Evolutionary conservation across 2,888 invertebrate species (phyloP).

Genomic region (Lissocephala sabroskyi): DNA sequence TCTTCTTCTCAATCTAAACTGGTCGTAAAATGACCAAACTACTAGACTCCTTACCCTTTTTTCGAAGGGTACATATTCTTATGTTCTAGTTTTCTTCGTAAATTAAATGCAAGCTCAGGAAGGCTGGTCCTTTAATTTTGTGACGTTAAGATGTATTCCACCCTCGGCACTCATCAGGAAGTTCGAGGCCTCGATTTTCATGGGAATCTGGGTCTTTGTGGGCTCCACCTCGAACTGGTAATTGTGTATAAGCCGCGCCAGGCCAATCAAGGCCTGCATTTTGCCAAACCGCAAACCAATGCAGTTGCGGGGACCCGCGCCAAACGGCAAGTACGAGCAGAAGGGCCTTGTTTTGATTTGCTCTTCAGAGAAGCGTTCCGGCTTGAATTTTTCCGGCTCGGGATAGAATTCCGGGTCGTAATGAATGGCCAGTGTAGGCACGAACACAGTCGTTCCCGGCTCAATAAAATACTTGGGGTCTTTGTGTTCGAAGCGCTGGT

Average conservation of each 20-base stretch:
- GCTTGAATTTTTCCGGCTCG: conserved; percentile 76
- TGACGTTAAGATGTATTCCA: conserved; percentile 26
- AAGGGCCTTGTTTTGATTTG: conserved; percentile 72
- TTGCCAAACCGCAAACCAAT: conserved; percentile 40
- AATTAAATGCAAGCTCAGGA: too few species aligned
- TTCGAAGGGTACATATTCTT: too few species aligned
- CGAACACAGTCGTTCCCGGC: conserved; percentile 72
- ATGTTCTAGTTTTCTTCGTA: too few species aligned
- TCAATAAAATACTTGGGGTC: conserved; percentile 67
- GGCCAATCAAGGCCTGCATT: conserved; percentile 14
- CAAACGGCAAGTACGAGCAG: conserved; percentile 41
- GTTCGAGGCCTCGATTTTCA: conserved; percentile 13
- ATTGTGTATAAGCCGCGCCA: conserved; percentile 14
- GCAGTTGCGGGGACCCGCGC: conserved; percentile 40
- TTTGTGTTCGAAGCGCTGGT: conserved; percentile 70
- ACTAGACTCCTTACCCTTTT: too few species aligned
- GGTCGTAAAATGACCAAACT: too few species aligned
- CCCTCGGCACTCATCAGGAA: conserved; percentile 17
- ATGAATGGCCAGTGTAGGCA: conserved; percentile 75
- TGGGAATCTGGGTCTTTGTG: conserved; percentile 21
- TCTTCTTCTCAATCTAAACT: too few species aligned
- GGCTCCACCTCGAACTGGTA: conserved; percentile 22
- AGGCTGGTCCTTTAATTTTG: too few species aligned
- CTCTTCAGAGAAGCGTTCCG: conserved; percentile 75
- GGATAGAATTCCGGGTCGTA: conserved; percentile 75